These are phyloP conservation scores for Agrilus biguttatus DNA, from an alignment of 2,888 invertebrate genomes.

Conservation along the genomic window DNA sequence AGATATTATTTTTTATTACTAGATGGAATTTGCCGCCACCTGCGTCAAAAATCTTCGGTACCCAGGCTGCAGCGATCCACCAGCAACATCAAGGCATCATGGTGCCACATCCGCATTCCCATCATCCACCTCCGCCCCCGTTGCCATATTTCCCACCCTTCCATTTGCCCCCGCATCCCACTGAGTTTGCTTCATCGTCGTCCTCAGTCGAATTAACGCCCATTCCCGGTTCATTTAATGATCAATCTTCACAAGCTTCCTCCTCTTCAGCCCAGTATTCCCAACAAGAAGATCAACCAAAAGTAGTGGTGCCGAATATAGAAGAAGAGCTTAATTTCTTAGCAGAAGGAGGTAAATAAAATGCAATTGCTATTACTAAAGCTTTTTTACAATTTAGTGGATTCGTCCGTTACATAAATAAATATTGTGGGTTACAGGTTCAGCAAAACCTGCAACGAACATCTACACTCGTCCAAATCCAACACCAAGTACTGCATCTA, in stretches of 20 bases:
- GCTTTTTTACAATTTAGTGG: slow-evolving; percentile 1
- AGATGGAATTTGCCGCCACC: slow-evolving; percentile 63
- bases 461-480: slow-evolving; percentile 11
- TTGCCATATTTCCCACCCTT: slow-evolving; percentile 66
- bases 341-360: slow-evolving; percentile 35
- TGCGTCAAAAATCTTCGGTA: slow-evolving; percentile 52
- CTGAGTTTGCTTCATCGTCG: slow-evolving; percentile 48
- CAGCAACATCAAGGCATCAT: slow-evolving; percentile 34
- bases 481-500: slow-evolving; percentile 28
- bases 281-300: slow-evolving; percentile 47
- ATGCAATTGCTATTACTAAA: too few relatives aligned
- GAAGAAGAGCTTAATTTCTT: slow-evolving; percentile 78
- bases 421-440: slow-evolving; percentile 10
- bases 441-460: slow-evolving; percentile 13
- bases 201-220: slow-evolving; percentile 51
- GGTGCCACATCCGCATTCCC: slow-evolving; percentile 48
- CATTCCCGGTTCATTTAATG: slow-evolving; percentile 37
- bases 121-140: slow-evolving; percentile 40
- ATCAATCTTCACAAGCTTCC: slow-evolving; percentile 17
- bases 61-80: slow-evolving; percentile 24
- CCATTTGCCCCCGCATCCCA: slow-evolving; percentile 51
- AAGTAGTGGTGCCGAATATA: slow-evolving; percentile 78
- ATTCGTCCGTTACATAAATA: slow-evolving; percentile 7
- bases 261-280: slow-evolving; percentile 11
- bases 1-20: too few relatives aligned